phyloP scores from a whole-genome alignment of 2,888 invertebrate genomes.

The Syritta pipiens region DNA sequence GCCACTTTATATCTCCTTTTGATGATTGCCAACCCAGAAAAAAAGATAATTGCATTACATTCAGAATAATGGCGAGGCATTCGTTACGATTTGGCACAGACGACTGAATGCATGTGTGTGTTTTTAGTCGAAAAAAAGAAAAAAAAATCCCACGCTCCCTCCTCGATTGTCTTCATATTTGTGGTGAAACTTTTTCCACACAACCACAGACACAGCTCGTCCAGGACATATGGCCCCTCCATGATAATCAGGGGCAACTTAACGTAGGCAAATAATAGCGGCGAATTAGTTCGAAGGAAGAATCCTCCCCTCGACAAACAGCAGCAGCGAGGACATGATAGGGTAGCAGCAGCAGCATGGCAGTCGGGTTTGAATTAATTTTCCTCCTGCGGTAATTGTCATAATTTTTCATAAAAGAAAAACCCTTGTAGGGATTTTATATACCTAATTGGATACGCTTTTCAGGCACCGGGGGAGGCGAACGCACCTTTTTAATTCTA shows the following conservation, averaged over 20 bases:
- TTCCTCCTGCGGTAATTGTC: slow-evolving; percentile 16
- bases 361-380: slow-evolving; percentile 12
- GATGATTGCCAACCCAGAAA: neutral
- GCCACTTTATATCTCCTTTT: slow-evolving; percentile 3
- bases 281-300: too few species aligned
- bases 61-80: slow-evolving; percentile 5
- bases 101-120: slow-evolving; percentile 1
- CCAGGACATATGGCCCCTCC: neutral
- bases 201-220: neutral
- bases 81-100: slow-evolving; percentile 13
- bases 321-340: neutral
- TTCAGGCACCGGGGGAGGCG: neutral
- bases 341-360: too few species aligned
- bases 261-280: neutral
- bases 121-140: too few species aligned
- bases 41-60: slow-evolving; percentile 22
- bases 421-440: slow-evolving; percentile 37
- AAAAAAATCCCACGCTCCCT: too few species aligned
- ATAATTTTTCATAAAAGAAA: slow-evolving; percentile 31
- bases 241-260: slow-evolving; percentile 12
- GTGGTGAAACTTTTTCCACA: too few species aligned
- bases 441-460: slow-evolving; percentile 41
- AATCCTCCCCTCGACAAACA: too few species aligned
- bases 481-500: slow-evolving; percentile 45
- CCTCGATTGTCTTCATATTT: too few species aligned